Evolutionary conservation across 2,113 vertebrate genomes (phyloP), one percentile per base, ranked within the genome.

Genomic region (Oxyura jamaicensis): DNA sequence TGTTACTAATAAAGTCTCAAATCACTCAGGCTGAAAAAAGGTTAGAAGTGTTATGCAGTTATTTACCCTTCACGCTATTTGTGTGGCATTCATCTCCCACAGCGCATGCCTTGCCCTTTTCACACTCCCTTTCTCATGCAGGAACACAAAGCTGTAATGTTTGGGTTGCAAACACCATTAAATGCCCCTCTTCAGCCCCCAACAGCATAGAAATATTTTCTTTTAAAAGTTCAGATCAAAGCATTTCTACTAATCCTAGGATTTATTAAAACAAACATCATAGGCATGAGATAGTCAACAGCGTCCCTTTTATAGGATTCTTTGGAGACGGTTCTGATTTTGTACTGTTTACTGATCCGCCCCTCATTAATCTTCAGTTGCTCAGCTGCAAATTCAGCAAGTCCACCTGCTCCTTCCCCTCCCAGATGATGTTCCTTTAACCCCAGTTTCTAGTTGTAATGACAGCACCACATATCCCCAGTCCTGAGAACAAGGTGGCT

Each of bases 191-290:
- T 97, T 82, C 91, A 94, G 77, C 62, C 83, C 93, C 91, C 92
- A 91, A 95, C 74, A 96, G 94, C 93, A 96, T 29, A 87, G 93
- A 97, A 96, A 93, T 96, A 96, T 96, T 97, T 96, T 95, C 86
- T 85, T 96, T 97, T 89, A 86, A 76, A 90, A 96, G 92, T 95
- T 96, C 89, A 96, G 93, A 95, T 96, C 91, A 96, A 96, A 96
- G 87, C 94, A 86, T 88, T 90, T 95, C 94, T 75, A 95, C 90
- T 96, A 97, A 96, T 96, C 96, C 96, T 95, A 96, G 94, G 90
- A 96, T 93, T 96, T 93, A 92, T 95, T 95, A 96, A 94, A 95
- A 95, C 95, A 95, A 96, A 97, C 95, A 90, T 86, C 88, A 90
- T 65, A 91, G 87, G 91, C 94, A 92, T 87, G 95, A 95, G 94